Evolutionary conservation across 2,797 vertebrate species (phyloP).

Genomic region (Masticophis lateralis): DNA sequence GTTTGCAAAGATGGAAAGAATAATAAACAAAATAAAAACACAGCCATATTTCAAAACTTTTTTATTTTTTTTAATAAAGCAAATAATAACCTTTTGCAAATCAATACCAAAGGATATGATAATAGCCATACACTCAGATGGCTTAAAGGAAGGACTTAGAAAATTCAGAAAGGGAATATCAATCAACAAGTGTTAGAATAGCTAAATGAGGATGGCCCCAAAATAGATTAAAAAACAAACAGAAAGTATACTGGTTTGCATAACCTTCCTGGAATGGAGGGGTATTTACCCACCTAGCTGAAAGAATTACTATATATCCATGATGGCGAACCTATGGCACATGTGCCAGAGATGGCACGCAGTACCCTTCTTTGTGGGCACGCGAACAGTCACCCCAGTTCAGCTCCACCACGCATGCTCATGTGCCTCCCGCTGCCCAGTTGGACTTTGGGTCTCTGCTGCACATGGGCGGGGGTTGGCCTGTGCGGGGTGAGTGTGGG

Average conservation of each 20-base stretch:
- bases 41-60: neutral
- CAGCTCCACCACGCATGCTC: no score
- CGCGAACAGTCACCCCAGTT: no score
- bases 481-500: no score
- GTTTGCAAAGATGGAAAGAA: neutral
- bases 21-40: neutral
- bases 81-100: neutral
- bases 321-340: no score
- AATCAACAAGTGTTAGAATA: neutral
- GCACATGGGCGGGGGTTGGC: accelerated
- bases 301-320: neutral
- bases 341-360: no score
- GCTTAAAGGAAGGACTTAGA: neutral
- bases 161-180: neutral
- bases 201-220: neutral
- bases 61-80: neutral
- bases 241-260: neutral
- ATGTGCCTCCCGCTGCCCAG: no score
- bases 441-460: no score
- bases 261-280: neutral
- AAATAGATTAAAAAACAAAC: neutral
- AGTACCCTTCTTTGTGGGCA: no score
- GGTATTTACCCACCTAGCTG: neutral
- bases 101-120: neutral
- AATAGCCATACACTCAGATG: neutral